phyloP scores from a whole-genome alignment of 2,113 vertebrate species.

The Drymodes brunneopygia region DNA sequence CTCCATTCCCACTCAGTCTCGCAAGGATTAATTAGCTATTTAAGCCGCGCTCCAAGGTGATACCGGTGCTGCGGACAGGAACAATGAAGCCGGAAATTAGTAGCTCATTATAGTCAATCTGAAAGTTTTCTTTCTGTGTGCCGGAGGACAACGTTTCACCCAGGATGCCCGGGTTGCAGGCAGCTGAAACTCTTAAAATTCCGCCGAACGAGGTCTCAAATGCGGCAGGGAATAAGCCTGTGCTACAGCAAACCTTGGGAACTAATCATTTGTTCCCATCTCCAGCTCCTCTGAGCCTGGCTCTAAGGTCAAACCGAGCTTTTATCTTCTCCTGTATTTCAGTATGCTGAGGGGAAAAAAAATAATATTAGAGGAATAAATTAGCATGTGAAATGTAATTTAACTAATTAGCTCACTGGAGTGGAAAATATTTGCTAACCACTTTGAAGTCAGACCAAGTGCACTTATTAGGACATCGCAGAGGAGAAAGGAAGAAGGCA shows the following conservation, averaged over 20 bases:
- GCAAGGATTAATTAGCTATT: background rate
- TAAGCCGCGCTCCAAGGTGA: background rate
- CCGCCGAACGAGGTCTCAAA: background rate
- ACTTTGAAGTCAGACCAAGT: constrained; percentile 39
- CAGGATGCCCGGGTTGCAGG: background rate
- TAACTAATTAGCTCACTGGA: constrained; percentile 50
- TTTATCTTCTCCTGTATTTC: background rate
- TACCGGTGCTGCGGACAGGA: background rate
- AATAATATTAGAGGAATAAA: constrained; percentile 43
- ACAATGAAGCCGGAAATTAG: background rate
- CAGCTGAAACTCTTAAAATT: background rate
- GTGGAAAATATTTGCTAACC: constrained; percentile 38
- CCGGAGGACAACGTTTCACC: background rate
- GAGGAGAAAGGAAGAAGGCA: background rate
- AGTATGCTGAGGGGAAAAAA: background rate
- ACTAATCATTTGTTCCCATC: background rate
- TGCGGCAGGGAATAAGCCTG: background rate
- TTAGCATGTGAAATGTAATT: constrained; percentile 61
- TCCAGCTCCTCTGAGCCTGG: background rate
- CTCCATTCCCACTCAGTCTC: background rate
- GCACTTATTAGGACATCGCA: background rate
- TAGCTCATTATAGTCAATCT: background rate
- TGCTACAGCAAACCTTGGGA: background rate
- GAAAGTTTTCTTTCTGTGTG: background rate
- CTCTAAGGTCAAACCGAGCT: constrained; percentile 35